Evolutionary conservation across 1,140 invertebrate species (phyloP), one percentile per base, ranked within the genome.

Genomic region (Tetramorium simillimum): DNA sequence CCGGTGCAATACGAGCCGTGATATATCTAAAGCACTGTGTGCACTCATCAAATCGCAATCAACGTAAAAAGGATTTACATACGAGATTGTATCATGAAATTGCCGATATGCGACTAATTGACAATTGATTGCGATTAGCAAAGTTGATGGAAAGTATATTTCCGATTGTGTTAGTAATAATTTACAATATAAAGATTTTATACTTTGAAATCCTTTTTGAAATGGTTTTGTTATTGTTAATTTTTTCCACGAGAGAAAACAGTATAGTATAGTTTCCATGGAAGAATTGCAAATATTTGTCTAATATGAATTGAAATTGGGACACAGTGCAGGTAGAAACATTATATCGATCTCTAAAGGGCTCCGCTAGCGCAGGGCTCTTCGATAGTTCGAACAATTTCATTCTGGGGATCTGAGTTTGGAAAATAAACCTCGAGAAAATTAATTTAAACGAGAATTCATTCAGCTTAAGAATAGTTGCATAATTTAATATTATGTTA

Each of bases 21-120:
- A 69, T 7, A 69, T 69, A 69, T 24, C 21, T 69, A 3, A 69
- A 46, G 21, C 40, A 43, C 40, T 14, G 14, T 24, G 21, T 69
- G 40, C 18, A 67, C 37, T 69, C 67, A 24, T 43, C 40, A 43
- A 69, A 69, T 3, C 43, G 67, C 21, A 70, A 70, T 70, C 67
- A 70, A 18, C 40, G 9, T 46, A 70, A 46, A 70, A 70, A 24
- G 40, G 21, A 24, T 43, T 21, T 21, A 46, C 18, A 46, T 70
- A 46, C 37, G 24, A 40, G n/a, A 28, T 6, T 69, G 37, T 4
- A 37, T 4, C 16, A n/a, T 37, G 62, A 65, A 65, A 65, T 65
- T 51, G 49, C 16, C 14, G 49, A 51, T 51, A 51, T 5, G 37
- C 18, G 33, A 43, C n/a, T 69, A 43, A 69, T 69, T 69, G 65